These are phyloP conservation scores for Potamarius usumacintae DNA, from an alignment of 2,113 vertebrate species.

Conservation along the genomic window DNA sequence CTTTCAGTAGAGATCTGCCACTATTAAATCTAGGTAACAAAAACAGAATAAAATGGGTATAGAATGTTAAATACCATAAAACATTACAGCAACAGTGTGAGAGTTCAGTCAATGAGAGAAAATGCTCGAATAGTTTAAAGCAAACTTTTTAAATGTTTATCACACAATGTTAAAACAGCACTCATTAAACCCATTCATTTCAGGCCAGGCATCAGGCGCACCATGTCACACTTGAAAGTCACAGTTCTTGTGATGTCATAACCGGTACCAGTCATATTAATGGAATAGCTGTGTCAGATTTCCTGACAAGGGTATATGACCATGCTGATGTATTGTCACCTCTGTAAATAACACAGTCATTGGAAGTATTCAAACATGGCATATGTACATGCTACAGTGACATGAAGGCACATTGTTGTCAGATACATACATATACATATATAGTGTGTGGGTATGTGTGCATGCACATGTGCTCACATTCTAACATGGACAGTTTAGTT, in stretches of 20 bases:
- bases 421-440: background rate
- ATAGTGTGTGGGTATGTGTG: background rate
- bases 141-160: background rate
- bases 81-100: background rate
- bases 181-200: background rate
- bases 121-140: background rate
- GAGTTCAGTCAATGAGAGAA: background rate
- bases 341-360: conserved; percentile 12
- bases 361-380: background rate
- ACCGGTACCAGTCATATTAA: background rate
- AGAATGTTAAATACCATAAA: background rate
- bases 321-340: background rate
- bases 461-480: background rate
- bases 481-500: background rate
- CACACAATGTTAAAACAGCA: background rate
- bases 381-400: background rate
- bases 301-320: background rate
- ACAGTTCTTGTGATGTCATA: background rate
- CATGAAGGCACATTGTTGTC: background rate
- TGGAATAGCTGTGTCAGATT: background rate
- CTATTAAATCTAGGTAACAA: background rate
- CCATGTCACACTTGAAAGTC: background rate
- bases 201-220: background rate
- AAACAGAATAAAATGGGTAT: background rate
- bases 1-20: background rate